These are phyloP conservation scores for Polyommatus iphigenia DNA, from an alignment of 2,888 invertebrate species.

Conservation along the genomic window DNA sequence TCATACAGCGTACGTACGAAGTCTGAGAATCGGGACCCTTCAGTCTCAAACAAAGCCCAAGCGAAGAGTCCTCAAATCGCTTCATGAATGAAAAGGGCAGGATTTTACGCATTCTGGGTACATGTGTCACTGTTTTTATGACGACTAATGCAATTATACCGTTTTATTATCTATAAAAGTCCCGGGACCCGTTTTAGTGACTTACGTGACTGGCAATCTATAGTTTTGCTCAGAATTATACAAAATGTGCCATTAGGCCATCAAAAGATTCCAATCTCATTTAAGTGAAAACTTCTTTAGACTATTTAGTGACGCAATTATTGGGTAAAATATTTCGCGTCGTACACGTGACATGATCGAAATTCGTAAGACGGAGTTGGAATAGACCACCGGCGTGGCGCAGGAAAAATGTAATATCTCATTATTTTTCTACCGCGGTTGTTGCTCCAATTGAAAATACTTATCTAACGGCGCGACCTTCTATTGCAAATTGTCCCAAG, in stretches of 20 bases:
- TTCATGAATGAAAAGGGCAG: background rate
- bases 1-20: background rate
- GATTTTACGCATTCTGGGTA: background rate
- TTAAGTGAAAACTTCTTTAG: background rate
- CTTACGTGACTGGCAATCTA: background rate
- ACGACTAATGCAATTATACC: slow-evolving; percentile 3
- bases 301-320: no score
- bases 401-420: no score
- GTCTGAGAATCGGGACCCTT: background rate
- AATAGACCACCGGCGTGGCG: no score
- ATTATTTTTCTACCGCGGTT: no score
- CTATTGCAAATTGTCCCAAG: no score
- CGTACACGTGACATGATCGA: background rate
- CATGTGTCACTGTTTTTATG: slow-evolving; percentile 7
- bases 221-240: background rate
- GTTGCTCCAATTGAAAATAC: no score
- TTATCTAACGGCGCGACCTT: no score
- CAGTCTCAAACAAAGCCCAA: no score
- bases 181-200: background rate
- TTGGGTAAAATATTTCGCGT: no score
- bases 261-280: background rate
- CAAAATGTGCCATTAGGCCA: background rate
- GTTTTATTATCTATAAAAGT: slow-evolving; percentile 15
- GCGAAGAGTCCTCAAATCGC: background rate
- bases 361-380: no score